Evolutionary conservation across 30 jellyfish, hydroid and myxozoan species (phyloP).

Genomic region (Aurelia aurita complex sp. Pacific): DNA sequence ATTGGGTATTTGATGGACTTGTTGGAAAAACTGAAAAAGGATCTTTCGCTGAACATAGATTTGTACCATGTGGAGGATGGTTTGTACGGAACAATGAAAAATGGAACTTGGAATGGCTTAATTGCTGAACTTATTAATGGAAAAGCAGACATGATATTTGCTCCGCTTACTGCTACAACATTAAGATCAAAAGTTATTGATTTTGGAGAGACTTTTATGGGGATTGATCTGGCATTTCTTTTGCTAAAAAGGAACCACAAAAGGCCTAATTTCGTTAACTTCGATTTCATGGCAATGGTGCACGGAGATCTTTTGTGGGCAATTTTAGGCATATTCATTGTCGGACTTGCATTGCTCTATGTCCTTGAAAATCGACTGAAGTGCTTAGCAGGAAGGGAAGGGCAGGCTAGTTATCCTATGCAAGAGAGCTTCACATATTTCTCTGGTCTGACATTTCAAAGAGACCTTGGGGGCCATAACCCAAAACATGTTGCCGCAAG

Average conservation of each 20-base stretch:
- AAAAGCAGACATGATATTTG: slow-evolving; percentile 91
- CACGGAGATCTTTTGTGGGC: slow-evolving; percentile 28
- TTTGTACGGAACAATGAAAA: slow-evolving; percentile 59
- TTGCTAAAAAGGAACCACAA: background rate
- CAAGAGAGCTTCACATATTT: slow-evolving; percentile 77
- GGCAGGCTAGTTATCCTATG: slow-evolving; percentile 17
- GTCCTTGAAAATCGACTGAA: slow-evolving; percentile 56
- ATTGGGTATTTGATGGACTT: slow-evolving; percentile 83
- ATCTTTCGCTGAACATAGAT: slow-evolving; percentile 34
- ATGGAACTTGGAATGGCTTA: slow-evolving; percentile 80
- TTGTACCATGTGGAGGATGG: slow-evolving; percentile 85
- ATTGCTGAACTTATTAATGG: slow-evolving; percentile 73
- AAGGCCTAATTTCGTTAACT: slow-evolving; percentile 33
- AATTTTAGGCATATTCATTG: slow-evolving; percentile 25
- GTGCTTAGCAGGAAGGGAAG: background rate
- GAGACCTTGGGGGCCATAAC: slow-evolving; percentile 91
- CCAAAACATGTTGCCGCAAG: slow-evolving; percentile 81
- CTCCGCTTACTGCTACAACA: slow-evolving; percentile 72
- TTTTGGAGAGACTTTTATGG: slow-evolving; percentile 70
- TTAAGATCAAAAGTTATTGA: slow-evolving; percentile 60
- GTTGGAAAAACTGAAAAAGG: slow-evolving; percentile 23
- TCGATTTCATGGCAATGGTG: slow-evolving; percentile 44
- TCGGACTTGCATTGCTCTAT: slow-evolving; percentile 52
- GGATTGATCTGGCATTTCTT: slow-evolving; percentile 53
- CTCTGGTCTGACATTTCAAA: slow-evolving; percentile 88